Percentiles rank a stretch among this genome's conserved stretches.
These are phyloP conservation scores for Eciton burchellii DNA, from an alignment of 1,140 invertebrate species.

Conservation along the genomic window DNA sequence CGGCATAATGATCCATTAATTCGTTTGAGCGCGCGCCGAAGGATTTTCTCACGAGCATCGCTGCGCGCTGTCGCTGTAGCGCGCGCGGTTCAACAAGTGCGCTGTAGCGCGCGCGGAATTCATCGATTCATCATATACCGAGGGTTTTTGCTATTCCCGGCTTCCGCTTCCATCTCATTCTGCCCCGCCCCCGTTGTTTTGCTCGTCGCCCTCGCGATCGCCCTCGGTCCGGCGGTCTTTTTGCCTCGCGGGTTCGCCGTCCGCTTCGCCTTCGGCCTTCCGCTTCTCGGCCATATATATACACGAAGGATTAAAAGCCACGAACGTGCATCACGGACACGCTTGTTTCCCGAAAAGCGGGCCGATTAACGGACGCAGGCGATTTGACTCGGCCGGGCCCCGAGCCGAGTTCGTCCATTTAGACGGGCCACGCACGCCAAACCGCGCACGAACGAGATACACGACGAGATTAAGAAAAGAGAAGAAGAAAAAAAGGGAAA, in stretches of 20 bases:
- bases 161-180: constrained; percentile 49
- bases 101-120: constrained; percentile 32
- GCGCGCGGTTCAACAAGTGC: constrained; percentile 45
- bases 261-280: constrained; percentile 23
- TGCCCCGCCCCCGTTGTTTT: constrained; percentile 41
- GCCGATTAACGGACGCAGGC: constrained; percentile 19
- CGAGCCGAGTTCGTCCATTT: constrained; percentile 15
- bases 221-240: constrained; percentile 31
- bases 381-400: constrained; percentile 7
- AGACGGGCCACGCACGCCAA: neutral
- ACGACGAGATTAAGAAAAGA: constrained; percentile 62
- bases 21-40: neutral
- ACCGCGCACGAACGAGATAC: constrained; percentile 51
- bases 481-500: constrained; percentile 37
- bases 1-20: neutral
- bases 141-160: constrained; percentile 47
- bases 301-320: constrained; percentile 48
- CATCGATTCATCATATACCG: constrained; percentile 58
- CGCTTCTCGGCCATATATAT: constrained; percentile 21
- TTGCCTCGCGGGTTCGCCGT: constrained; percentile 25
- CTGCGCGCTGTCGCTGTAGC: neutral
- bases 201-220: constrained; percentile 40
- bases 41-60: neutral
- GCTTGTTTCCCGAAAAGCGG: constrained; percentile 48
- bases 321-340: constrained; percentile 33